Evolutionary conservation across 92 coral and sea anemone genomes (phyloP).

Genomic region (Palythoa grandis): DNA sequence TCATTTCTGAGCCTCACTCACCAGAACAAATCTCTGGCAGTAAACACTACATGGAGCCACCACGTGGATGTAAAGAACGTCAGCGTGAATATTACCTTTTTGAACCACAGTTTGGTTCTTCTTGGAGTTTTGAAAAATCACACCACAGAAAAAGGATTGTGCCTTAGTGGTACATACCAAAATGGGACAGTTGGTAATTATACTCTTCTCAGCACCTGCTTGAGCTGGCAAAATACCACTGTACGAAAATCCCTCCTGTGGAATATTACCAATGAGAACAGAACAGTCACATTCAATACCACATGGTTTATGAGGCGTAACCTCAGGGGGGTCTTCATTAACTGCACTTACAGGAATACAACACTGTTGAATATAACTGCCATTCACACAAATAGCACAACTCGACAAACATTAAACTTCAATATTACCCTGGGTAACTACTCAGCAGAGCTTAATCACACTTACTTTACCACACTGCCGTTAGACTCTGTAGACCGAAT

Average conservation of each 20-base stretch:
- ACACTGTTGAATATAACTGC: conserved; percentile 65
- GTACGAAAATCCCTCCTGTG: conserved; percentile 55
- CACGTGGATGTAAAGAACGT: conserved; percentile 47
- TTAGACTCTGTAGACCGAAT: conserved; percentile 42
- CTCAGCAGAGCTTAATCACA: conserved; percentile 65
- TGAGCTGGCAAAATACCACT: conserved; percentile 59
- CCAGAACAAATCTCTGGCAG: conserved; percentile 58
- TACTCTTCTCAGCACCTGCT: conserved; percentile 60
- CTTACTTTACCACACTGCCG: conserved; percentile 42
- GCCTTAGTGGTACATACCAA: conserved; percentile 65
- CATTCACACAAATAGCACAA: conserved; percentile 54
- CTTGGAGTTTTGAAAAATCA: conserved; percentile 53
- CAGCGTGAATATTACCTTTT: conserved; percentile 61
- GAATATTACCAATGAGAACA: conserved; percentile 61
- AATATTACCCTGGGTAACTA: conserved; percentile 63
- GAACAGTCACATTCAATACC: conserved; percentile 57
- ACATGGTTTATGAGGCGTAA: conserved; percentile 64
- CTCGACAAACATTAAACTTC: conserved; percentile 50
- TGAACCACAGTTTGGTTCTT: conserved; percentile 66
- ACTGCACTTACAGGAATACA: conserved; percentile 63
- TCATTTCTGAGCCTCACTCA: conserved; percentile 62
- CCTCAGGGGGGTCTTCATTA: conserved; percentile 52
- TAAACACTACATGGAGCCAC: conserved; percentile 66
- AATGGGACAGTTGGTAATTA: conserved; percentile 62
- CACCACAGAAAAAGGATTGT: conserved; percentile 61